These are phyloP conservation scores for Garra rufa DNA, from an alignment of 2,113 vertebrate species.

Conservation along the genomic window DNA sequence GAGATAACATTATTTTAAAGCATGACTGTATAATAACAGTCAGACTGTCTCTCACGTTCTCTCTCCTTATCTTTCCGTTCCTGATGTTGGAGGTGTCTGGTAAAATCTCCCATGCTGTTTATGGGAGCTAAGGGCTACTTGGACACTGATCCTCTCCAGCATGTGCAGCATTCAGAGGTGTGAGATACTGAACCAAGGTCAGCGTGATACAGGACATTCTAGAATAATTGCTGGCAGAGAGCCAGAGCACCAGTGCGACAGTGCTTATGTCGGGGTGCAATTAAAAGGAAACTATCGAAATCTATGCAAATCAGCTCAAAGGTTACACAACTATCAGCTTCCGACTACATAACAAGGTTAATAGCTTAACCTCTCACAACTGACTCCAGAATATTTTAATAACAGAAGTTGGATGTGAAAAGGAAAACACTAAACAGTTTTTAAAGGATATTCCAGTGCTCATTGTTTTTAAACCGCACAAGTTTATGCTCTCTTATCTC, in stretches of 20 bases:
- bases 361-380: neutral
- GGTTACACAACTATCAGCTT: slow-evolving; percentile 1
- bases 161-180: slow-evolving; percentile 27
- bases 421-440: neutral
- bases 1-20: too few species aligned
- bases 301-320: slow-evolving; percentile 5
- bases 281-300: slow-evolving; percentile 7
- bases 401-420: neutral
- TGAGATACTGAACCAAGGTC: slow-evolving; percentile 39
- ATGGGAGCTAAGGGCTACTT: neutral
- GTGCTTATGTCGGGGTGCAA: neutral
- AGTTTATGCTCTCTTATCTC: neutral
- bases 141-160: slow-evolving; percentile 23
- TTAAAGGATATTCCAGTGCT: neutral
- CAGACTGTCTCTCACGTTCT: slow-evolving; percentile 34
- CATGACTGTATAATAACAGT: neutral
- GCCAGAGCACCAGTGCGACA: neutral
- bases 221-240: slow-evolving; percentile 10
- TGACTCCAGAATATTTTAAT: neutral
- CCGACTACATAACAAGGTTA: neutral
- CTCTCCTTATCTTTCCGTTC: slow-evolving; percentile 19
- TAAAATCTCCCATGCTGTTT: slow-evolving; percentile 1
- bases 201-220: slow-evolving; percentile 25
- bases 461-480: neutral
- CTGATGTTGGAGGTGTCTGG: slow-evolving; percentile 9